These are phyloP conservation scores for Cephus nigrinus DNA, from an alignment of 2,888 invertebrate species.

Conservation along the genomic window DNA sequence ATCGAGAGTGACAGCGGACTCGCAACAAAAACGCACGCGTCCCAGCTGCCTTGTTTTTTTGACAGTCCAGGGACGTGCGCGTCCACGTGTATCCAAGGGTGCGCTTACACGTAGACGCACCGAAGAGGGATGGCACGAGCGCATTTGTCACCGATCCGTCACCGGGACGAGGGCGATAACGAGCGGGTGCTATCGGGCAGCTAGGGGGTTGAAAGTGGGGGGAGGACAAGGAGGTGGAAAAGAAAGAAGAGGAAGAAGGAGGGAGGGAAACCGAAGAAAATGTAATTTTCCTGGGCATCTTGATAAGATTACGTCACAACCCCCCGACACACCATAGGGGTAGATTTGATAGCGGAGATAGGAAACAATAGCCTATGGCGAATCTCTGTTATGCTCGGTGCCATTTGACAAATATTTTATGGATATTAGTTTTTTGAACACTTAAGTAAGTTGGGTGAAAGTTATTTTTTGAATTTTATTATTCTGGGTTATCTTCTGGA, in stretches of 20 bases:
- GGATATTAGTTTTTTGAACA: not conserved
- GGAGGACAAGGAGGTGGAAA: not conserved
- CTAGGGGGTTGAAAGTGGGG: not conserved
- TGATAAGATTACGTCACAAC: conserved; percentile 30
- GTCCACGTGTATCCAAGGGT: conserved; percentile 13
- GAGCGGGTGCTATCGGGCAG: conserved; percentile 4
- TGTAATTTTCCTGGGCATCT: conserved; percentile 28
- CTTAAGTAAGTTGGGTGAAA: not conserved
- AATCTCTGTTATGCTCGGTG: not conserved
- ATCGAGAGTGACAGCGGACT: conserved; percentile 22
- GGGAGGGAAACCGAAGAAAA: conserved; percentile 12
- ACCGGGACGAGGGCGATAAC: conserved; percentile 27
- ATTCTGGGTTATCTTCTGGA: not conserved
- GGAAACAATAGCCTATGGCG: not conserved
- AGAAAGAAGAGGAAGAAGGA: conserved; percentile 4
- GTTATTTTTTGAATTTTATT: not conserved
- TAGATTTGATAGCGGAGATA: not conserved
- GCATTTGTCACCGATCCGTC: conserved; percentile 36
- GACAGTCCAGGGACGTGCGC: conserved; percentile 10
- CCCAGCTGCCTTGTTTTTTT: conserved; percentile 24
- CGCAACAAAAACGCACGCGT: conserved; percentile 20
- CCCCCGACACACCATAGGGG: not conserved
- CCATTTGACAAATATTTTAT: not conserved
- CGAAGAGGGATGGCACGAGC: conserved; percentile 17
- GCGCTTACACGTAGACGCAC: conserved; percentile 7